phyloP scores from a whole-genome alignment of 2,888 invertebrate genomes.

The Boloria euphrosyne region DNA sequence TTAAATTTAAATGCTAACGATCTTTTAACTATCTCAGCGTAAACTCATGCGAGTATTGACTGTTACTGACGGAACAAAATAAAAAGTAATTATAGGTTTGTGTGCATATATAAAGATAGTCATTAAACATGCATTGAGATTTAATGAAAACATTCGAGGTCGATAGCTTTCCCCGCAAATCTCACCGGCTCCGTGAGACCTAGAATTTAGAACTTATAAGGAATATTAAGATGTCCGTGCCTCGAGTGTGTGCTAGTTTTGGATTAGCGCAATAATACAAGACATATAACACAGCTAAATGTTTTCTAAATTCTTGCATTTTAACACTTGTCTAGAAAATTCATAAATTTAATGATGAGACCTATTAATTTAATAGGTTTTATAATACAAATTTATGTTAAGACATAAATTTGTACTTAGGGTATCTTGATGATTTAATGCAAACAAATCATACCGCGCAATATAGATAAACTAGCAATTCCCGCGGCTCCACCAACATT shows the following conservation, averaged over 20 bases:
- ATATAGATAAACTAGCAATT: too few relatives aligned
- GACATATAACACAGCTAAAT: too few relatives aligned
- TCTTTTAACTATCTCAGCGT: neutral
- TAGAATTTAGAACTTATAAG: conserved; percentile 39
- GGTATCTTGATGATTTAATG: too few relatives aligned
- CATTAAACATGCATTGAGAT: conserved; percentile 38
- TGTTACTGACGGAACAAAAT: conserved; percentile 5
- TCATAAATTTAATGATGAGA: too few relatives aligned
- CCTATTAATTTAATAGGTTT: too few relatives aligned
- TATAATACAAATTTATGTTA: too few relatives aligned
- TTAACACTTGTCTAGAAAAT: too few relatives aligned
- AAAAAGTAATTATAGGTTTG: conserved; percentile 16
- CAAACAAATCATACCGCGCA: too few relatives aligned
- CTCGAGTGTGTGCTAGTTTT: conserved; percentile 24
- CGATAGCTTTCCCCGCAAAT: conserved; percentile 38
- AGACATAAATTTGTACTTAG: too few relatives aligned
- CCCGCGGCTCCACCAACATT: too few relatives aligned
- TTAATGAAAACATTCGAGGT: conserved; percentile 40
- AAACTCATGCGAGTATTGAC: conserved; percentile 11
- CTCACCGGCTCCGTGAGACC: conserved; percentile 35
- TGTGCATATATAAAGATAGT: conserved; percentile 12
- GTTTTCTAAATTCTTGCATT: too few relatives aligned
- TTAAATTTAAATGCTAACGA: neutral
- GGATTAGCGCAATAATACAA: neutral
- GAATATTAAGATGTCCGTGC: conserved; percentile 37